Evolutionary conservation across 2,888 invertebrate species (phyloP).

Genomic region (Drosophila cognata): DNA sequence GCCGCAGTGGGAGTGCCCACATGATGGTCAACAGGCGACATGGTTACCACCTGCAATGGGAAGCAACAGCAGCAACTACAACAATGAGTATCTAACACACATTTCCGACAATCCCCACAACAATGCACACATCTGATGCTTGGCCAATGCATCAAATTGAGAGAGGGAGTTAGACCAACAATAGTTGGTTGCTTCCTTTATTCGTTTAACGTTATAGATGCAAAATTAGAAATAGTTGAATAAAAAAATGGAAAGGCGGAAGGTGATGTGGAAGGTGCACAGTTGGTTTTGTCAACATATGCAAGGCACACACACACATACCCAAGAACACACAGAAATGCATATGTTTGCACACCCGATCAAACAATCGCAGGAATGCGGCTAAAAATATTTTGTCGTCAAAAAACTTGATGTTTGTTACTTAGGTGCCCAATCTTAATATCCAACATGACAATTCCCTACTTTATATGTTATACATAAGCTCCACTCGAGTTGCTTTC

Average conservation of each 20-base stretch:
- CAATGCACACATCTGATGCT: constrained; percentile 19
- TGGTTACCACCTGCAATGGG: constrained; percentile 62
- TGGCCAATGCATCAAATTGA: background rate
- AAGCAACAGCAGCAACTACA: background rate
- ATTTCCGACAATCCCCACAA: constrained; percentile 16
- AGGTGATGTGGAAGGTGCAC: background rate
- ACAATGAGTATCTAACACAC: constrained; percentile 32
- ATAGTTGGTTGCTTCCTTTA: constrained; percentile 17
- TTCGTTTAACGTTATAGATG: constrained; percentile 7
- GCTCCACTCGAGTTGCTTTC: too few species aligned
- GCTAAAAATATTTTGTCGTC: background rate
- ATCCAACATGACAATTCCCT: too few species aligned
- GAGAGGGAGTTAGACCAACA: constrained; percentile 18
- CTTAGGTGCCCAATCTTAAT: background rate
- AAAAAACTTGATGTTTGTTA: background rate
- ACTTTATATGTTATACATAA: too few species aligned
- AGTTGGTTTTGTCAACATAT: constrained; percentile 42
- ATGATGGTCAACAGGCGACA: constrained; percentile 66
- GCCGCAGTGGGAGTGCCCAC: constrained; percentile 33
- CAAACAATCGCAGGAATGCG: background rate
- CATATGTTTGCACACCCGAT: constrained; percentile 12
- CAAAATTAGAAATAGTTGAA: constrained; percentile 11
- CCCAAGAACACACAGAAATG: background rate
- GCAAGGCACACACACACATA: constrained; percentile 29
- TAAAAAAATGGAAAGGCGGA: background rate